A percentile compares a stretch with the other conserved stretches of the same genome.
phyloP scores from a whole-genome alignment of 2,797 vertebrate genomes.

The Tiaroga cobitis region DNA sequence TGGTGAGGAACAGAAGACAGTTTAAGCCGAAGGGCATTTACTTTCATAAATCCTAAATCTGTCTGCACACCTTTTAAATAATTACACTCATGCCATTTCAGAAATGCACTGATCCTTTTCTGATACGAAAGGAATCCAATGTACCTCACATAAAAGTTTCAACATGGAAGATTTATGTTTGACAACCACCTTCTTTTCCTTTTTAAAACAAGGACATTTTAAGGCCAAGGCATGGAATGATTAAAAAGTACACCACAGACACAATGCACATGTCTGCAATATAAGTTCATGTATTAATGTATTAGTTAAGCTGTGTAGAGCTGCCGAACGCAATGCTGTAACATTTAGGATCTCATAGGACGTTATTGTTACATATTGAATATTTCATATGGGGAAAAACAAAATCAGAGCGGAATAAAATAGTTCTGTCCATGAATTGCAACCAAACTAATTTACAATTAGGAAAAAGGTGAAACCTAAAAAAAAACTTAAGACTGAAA shows the following conservation, averaged over 20 bases:
- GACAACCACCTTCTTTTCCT: conserved; percentile 65
- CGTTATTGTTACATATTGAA: conserved; percentile 73
- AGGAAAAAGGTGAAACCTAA: conserved; percentile 98
- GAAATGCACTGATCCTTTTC: conserved; percentile 53
- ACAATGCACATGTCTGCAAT: conserved; percentile 90
- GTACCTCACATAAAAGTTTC: conserved; percentile 66
- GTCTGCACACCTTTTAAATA: conserved; percentile 82
- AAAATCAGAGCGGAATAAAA: conserved; percentile 95
- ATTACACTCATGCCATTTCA: conserved; percentile 61
- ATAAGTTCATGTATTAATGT: conserved; percentile 96
- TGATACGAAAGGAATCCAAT: conserved; percentile 49
- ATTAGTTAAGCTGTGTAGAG: conserved; percentile 97
- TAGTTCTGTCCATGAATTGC: conserved; percentile 89
- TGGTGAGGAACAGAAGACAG: conserved; percentile 98
- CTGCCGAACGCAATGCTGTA: conserved; percentile 98
- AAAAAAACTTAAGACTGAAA: conserved; percentile 70
- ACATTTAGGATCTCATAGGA: conserved; percentile 84
- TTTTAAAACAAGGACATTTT: conserved; percentile 94
- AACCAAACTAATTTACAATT: conserved; percentile 99
- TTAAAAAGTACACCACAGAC: conserved; percentile 97
- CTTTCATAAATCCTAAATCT: conserved; percentile 71
- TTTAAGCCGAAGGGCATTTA: conserved; percentile 35
- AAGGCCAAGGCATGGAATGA: conserved; percentile 99
- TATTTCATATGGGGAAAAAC: conserved; percentile 71
- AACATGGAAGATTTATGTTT: conserved; percentile 80